Evolutionary conservation across 1,140 invertebrate species (phyloP), one percentile per base, ranked within the genome.

Genomic region (Wasmannia auropunctata): DNA sequence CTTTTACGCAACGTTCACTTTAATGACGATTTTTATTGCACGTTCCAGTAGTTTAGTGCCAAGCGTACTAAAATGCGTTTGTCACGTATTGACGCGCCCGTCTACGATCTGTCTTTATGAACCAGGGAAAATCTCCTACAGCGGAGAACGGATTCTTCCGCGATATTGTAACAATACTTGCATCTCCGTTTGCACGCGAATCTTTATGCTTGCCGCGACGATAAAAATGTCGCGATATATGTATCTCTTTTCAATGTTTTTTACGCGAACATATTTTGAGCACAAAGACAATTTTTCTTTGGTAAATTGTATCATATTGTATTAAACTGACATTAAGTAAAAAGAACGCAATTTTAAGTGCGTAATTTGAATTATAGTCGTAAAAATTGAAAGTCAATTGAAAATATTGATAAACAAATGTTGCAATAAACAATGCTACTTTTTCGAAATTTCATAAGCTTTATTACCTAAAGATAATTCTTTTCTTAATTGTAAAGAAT

Each of bases 21-120:
- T 86, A 86, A 89, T 46, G 31, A 76, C 43, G 22, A 16, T 43
- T 86, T 88, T 89, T 89, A 89, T 86, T 72, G 56, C 46, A 14
- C 46, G 25, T 77, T 56, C 43, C 46, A 56, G 4, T n/a, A 40
- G 49, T 89, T 89, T 83, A 83, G 19, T 76, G 3, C 11, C 84
- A 19, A 37, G 25, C 6, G 54, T 28, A 76, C 69, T 89, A 72
- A 89, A 89, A 28, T 10, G 63, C 72, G 85, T 84, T 89, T 83
- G 72, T 81, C 87, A 77, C 84, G 70, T 89, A 81, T 74, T 46
- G 69, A 81, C 49, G 60, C 54, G 69, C 16, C 11, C 34, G 40
- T 51, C 43, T 46, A 60, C 40, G 69, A 74, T 2, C 37, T 22
- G 34, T n/a, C 6, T 34, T 54, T 40, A 63, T 19, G 31, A 28